Conservation (phyloP, 1,140 invertebrate species). For the Elysia chlorotica region DNA sequence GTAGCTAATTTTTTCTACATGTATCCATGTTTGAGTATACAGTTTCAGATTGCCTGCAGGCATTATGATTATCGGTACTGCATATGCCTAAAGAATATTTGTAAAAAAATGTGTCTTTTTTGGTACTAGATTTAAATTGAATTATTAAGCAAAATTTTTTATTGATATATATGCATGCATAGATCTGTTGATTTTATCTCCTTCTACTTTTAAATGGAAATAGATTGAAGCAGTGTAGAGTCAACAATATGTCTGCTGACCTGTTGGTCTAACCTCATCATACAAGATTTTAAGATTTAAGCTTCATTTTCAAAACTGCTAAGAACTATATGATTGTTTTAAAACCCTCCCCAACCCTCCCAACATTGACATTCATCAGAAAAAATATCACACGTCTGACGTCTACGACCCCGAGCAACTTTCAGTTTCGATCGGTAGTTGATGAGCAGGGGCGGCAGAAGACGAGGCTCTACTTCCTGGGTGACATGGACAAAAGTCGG, state of each 20-base stretch:
- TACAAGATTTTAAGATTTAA: neutral
- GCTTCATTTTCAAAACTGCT: neutral
- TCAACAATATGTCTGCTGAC: neutral
- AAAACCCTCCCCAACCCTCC: neutral
- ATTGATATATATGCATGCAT: no score
- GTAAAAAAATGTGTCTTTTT: no score
- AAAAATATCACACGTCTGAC: conserved; percentile 65
- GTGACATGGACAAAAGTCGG: conserved; percentile 80
- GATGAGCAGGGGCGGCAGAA: conserved; percentile 41
- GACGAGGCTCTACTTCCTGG: conserved; percentile 82
- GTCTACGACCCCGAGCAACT: conserved; percentile 60
- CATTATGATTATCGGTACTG: no score
- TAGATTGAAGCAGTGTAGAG: neutral
- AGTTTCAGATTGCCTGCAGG: no score
- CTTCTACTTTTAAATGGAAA: neutral
- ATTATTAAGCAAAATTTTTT: no score
- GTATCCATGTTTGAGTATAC: no score
- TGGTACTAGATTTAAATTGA: no score
- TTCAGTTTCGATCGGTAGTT: conserved; percentile 68
- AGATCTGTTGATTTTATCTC: no score
- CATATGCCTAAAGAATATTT: no score
- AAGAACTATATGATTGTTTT: neutral
- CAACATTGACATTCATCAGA: conserved; percentile 56
- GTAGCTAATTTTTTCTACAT: no score
- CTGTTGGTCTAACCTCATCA: neutral